phyloP scores from a whole-genome alignment of 2,113 vertebrate genomes.

The Phasianus colchicus region DNA sequence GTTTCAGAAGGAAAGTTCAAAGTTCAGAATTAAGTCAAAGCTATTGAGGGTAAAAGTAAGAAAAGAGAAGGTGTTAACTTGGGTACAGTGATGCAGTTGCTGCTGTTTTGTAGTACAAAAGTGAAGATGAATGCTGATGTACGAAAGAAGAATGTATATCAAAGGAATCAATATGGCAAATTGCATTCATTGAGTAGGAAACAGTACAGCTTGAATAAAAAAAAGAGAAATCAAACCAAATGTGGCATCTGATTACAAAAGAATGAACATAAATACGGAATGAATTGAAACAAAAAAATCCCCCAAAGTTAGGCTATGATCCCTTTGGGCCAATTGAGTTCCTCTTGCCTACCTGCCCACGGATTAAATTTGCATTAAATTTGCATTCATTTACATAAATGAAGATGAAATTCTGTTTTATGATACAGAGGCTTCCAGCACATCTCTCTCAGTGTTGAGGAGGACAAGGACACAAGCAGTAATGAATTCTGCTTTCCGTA shows the following conservation, averaged over 20 bases:
- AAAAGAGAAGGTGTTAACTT: neutral
- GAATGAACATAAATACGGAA: neutral
- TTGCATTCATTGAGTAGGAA: neutral
- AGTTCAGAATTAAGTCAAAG: constrained; percentile 47
- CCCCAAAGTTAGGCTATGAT: neutral
- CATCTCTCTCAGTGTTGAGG: neutral
- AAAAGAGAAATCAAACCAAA: neutral
- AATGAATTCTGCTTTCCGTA: neutral
- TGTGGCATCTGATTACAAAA: neutral
- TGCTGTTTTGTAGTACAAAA: neutral
- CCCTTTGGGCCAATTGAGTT: neutral
- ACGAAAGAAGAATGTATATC: neutral
- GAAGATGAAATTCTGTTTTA: neutral
- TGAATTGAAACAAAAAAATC: neutral
- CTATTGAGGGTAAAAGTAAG: neutral
- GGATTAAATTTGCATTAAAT: neutral
- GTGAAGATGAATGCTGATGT: neutral
- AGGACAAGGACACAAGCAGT: neutral
- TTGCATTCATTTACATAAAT: neutral
- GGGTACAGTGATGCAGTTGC: neutral
- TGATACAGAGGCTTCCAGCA: neutral
- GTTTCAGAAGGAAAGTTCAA: constrained; percentile 13
- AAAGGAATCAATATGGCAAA: constrained; percentile 31
- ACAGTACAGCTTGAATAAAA: neutral
- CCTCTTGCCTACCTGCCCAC: neutral